Percentiles rank a stretch among this genome's conserved stretches.
Conservation (phyloP, 2,113 vertebrate species). For the Formicarius rufipectus region DNA sequence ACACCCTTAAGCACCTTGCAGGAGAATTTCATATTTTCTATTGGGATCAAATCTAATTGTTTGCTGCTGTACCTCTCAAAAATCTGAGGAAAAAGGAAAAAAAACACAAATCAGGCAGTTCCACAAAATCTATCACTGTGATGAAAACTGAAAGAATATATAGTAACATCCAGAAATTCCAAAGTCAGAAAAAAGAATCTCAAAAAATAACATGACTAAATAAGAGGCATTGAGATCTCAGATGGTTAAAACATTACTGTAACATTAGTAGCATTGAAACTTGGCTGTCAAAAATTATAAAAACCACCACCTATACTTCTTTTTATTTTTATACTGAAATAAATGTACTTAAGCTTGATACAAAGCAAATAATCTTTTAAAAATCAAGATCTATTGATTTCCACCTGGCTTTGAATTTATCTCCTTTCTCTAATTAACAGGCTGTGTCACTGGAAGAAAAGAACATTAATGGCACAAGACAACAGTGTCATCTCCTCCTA, state of each 20-base stretch:
- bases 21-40: background rate
- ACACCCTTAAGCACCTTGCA: background rate
- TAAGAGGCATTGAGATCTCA: background rate
- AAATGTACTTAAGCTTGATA: background rate
- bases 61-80: background rate
- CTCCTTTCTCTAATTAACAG: conserved; percentile 20
- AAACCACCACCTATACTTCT: background rate
- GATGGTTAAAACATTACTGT: background rate
- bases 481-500: conserved; percentile 20
- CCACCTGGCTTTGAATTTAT: background rate
- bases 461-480: conserved; percentile 32
- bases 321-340: background rate
- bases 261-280: background rate
- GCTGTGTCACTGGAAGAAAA: background rate
- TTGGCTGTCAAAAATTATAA: background rate
- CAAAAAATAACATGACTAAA: background rate
- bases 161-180: background rate
- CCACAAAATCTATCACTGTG: background rate
- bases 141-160: background rate
- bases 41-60: background rate
- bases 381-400: background rate
- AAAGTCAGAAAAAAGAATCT: background rate
- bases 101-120: background rate
- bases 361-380: background rate
- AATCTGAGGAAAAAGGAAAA: background rate